Percentiles rank a stretch among this genome's conserved stretches.
These are phyloP conservation scores for Criorhina ranunculi DNA, from an alignment of 2,888 invertebrate species.

Conservation along the genomic window DNA sequence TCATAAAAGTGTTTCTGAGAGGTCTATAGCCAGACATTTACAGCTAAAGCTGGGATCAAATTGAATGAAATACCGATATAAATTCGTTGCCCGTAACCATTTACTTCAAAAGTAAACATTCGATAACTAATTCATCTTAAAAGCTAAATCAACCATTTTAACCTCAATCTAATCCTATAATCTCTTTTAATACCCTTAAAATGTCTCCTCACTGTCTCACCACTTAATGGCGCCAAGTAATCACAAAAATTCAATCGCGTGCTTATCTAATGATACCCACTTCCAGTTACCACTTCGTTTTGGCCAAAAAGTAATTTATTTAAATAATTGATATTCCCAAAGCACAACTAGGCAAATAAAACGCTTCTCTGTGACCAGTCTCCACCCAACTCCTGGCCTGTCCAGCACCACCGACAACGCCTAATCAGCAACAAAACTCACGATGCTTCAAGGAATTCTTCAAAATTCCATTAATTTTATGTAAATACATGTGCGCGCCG, in stretches of 20 bases:
- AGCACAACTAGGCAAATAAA: constrained; percentile 41
- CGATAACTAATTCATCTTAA: not conserved
- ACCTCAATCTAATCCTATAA: not conserved
- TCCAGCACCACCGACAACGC: not conserved
- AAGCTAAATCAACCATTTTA: not conserved
- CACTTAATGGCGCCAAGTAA: not conserved
- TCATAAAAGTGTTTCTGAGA: too few species aligned
- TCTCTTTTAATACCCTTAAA: too few species aligned
- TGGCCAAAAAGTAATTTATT: constrained; percentile 48
- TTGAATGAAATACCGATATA: not conserved
- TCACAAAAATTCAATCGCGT: constrained; percentile 35
- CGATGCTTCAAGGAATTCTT: constrained; percentile 42
- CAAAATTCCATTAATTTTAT: constrained; percentile 67
- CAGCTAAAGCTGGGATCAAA: not conserved
- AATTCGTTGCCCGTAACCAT: not conserved
- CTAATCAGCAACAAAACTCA: constrained; percentile 61
- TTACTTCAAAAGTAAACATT: not conserved
- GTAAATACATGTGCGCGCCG: constrained; percentile 36
- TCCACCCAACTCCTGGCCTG: not conserved
- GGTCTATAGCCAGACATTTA: too few species aligned
- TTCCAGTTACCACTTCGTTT: constrained; percentile 3
- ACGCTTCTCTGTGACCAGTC: constrained; percentile 12
- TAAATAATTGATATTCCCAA: constrained; percentile 52
- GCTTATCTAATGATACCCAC: not conserved
- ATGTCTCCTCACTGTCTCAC: constrained; percentile 4